A percentile compares a stretch with the other conserved stretches of the same genome.
Evolutionary conservation across 1,140 invertebrate species (phyloP).

Genomic region (Ephestia elutella): DNA sequence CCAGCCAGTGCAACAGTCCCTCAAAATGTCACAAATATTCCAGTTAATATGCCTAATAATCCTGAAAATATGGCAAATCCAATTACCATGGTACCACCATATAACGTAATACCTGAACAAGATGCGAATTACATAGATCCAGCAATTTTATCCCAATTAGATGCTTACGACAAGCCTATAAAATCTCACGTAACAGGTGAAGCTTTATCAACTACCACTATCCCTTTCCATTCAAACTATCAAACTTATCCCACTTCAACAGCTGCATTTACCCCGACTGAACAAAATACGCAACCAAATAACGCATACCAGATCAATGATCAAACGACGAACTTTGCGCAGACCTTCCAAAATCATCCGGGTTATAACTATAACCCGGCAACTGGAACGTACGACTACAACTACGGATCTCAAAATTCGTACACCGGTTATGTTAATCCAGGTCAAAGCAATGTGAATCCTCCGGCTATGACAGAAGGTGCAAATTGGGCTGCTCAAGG

Average conservation of each 20-base stretch:
- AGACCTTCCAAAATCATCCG: conserved; percentile 74
- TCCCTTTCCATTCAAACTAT: conserved; percentile 1
- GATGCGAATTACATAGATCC: conserved; percentile 28
- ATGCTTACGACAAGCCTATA: conserved; percentile 57
- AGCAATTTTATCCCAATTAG: conserved; percentile 44
- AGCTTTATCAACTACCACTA: conserved; percentile 32
- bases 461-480: conserved; percentile 31
- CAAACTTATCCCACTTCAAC: conserved; percentile 6
- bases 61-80: background rate
- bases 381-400: conserved; percentile 72
- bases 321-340: conserved; percentile 8
- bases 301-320: background rate
- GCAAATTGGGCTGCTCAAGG: conserved; percentile 39
- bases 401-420: conserved; percentile 72
- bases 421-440: conserved; percentile 33
- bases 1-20: conserved; percentile 13
- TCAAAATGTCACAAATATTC: conserved; percentile 17
- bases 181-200: conserved; percentile 67
- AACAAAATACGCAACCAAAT: conserved; percentile 4
- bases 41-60: conserved; percentile 11
- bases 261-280: conserved; percentile 23
- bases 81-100: conserved; percentile 5
- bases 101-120: conserved; percentile 14
- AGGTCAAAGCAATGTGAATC: conserved; percentile 25
- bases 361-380: conserved; percentile 71